phyloP scores from a whole-genome alignment of 1,140 invertebrate species.

The Leptopilina boulardi region DNA sequence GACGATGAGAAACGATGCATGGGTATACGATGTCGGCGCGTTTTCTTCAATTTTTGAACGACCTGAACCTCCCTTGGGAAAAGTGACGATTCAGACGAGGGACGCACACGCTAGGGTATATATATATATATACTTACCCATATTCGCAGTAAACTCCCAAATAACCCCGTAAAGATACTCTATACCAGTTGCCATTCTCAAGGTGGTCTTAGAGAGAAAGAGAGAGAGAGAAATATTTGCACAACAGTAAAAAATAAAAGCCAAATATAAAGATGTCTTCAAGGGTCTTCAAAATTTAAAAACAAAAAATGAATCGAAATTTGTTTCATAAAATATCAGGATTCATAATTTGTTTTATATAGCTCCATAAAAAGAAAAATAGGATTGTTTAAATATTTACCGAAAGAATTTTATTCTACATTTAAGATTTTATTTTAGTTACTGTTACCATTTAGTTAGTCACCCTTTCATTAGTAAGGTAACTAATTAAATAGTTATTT shows the following conservation, averaged over 20 bases:
- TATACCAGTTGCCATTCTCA: constrained; percentile 30
- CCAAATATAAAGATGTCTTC: not conserved
- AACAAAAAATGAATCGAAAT: not conserved
- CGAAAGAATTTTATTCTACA: too few relatives aligned
- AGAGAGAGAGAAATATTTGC: constrained; percentile 20
- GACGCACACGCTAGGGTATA: not conserved
- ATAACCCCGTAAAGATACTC: constrained; percentile 32
- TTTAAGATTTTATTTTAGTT: too few relatives aligned
- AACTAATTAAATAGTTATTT: too few relatives aligned
- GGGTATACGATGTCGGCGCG: not conserved
- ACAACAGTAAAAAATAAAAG: constrained; percentile 1
- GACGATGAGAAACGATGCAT: constrained; percentile 10
- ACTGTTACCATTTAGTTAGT: too few relatives aligned
- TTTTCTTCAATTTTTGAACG: constrained; percentile 31
- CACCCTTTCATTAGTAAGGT: too few relatives aligned
- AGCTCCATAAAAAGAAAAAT: too few relatives aligned
- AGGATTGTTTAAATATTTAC: too few relatives aligned
- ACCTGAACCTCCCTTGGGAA: constrained; percentile 27
- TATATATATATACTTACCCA: not conserved
- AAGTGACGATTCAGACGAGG: constrained; percentile 31
- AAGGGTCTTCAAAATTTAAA: not conserved
- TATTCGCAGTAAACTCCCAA: constrained; percentile 25
- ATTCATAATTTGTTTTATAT: too few relatives aligned
- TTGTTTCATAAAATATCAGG: too few relatives aligned
- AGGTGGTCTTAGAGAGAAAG: constrained; percentile 4